Evolutionary conservation across 37 sponge, comb jelly and placozoan species (phyloP), one percentile per base, ranked within the genome.

Genomic region (Halisarca cf. caerulea): DNA sequence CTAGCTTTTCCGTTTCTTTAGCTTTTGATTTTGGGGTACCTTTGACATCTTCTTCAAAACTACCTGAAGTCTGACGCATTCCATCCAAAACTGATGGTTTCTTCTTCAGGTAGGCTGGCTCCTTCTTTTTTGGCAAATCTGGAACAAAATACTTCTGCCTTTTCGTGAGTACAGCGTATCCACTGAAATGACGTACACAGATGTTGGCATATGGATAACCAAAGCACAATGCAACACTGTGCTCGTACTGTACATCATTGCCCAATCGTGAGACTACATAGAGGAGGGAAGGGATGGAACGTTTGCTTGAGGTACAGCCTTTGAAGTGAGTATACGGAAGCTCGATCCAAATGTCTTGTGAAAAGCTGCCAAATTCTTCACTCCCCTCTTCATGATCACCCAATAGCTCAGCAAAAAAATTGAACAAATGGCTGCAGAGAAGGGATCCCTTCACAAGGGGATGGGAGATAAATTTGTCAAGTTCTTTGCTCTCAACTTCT

Each of bases 141-240:
- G n/a, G n/a, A n/a, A n/a, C n/a, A n/a, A n/a, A n/a, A n/a, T n/a
- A n/a, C n/a, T n/a, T n/a, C n/a, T n/a, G n/a, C n/a, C n/a, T n/a
- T n/a, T n/a, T n/a, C n/a, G n/a, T n/a, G n/a, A n/a, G n/a, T n/a
- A n/a, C n/a, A n/a, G n/a, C n/a, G n/a, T n/a, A n/a, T n/a, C n/a
- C 17, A 36, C 71, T 69, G 71, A 69, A 69, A 36, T 69, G 71
- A 36, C 33, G 71, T 6, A 69, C 3, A 5, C 35, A 36, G 7
- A 69, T 32, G 7, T 69, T 69, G 71, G 33, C 71, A 15, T 69
- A 69, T 28, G 71, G 71, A 36, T 69, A 69, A 36, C 71, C 71
- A 2, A 32, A 21, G 33, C 71, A 35, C 35, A 69, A 69, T 4
- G 33, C 32, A 3, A 36, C 71, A n/a, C n/a, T n/a, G n/a, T n/a